phyloP scores from a whole-genome alignment of 2,888 invertebrate genomes.

The Monoplex corrugatus region DNA sequence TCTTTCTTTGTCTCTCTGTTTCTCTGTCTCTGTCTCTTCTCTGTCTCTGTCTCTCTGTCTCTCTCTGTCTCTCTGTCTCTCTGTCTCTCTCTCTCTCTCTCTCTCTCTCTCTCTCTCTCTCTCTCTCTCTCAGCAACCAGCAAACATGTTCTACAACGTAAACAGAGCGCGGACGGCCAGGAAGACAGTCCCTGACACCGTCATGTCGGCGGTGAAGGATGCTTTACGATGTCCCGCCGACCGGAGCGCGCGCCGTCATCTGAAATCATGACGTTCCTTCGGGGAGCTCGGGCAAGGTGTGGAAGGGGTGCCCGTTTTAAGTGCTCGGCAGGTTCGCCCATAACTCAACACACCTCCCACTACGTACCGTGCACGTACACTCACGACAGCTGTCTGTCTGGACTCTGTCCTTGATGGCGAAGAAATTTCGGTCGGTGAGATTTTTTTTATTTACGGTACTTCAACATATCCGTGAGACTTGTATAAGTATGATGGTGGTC shows the following conservation, averaged over 20 bases:
- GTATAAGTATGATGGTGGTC: too few species aligned
- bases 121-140: neutral
- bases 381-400: too few species aligned
- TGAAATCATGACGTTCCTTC: constrained; percentile 11
- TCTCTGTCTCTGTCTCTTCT: neutral
- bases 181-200: neutral
- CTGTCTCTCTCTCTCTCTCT: too few species aligned
- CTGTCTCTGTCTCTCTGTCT: neutral
- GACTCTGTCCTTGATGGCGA: too few species aligned
- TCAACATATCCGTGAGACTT: too few species aligned
- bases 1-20: neutral
- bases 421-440: too few species aligned
- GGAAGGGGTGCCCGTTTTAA: too few species aligned
- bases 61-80: too few species aligned
- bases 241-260: neutral
- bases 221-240: constrained; percentile 9
- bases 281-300: constrained; percentile 1
- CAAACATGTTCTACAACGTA: neutral
- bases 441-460: too few species aligned
- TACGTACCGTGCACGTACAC: too few species aligned
- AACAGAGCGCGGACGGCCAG: neutral
- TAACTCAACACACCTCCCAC: neutral
- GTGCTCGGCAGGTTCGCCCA: neutral
- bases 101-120: neutral
- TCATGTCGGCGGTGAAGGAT: neutral